phyloP scores from a whole-genome alignment of 1,140 invertebrate genomes.

The Anoplophora glabripennis region DNA sequence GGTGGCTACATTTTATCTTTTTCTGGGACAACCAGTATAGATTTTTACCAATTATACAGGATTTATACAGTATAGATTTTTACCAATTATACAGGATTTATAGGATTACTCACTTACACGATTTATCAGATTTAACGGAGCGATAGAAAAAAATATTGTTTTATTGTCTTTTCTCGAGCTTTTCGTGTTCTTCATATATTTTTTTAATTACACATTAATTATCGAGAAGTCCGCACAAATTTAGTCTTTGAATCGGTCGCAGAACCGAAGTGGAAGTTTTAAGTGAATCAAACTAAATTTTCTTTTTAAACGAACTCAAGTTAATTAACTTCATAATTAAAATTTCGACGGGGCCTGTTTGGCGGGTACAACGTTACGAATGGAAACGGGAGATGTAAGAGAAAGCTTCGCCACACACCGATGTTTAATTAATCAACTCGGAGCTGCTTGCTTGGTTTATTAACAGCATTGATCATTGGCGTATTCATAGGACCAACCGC shows the following conservation, averaged over 20 bases:
- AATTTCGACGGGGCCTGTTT: not conserved
- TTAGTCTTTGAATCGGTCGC: not conserved
- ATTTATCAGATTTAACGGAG: no score
- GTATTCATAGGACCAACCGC: conserved; percentile 44
- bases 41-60: no score
- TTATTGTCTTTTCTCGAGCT: no score
- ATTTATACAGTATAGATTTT: no score
- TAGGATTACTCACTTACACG: no score
- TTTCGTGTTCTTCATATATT: not conserved
- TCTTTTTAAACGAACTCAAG: not conserved
- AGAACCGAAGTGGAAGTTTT: not conserved
- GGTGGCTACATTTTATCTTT: no score
- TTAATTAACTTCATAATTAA: not conserved
- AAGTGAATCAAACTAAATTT: not conserved
- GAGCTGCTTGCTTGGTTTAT: conserved; percentile 44
- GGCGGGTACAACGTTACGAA: not conserved
- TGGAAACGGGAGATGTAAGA: conserved; percentile 18
- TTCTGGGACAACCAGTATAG: no score
- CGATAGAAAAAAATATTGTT: not conserved
- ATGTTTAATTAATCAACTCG: conserved; percentile 49
- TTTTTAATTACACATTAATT: not conserved
- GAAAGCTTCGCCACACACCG: conserved; percentile 39
- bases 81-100: no score
- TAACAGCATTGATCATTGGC: conserved; percentile 49
- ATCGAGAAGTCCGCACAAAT: not conserved